These are phyloP conservation scores for Natrix natrix DNA, from an alignment of 2,797 vertebrate species.

Conservation along the genomic window DNA sequence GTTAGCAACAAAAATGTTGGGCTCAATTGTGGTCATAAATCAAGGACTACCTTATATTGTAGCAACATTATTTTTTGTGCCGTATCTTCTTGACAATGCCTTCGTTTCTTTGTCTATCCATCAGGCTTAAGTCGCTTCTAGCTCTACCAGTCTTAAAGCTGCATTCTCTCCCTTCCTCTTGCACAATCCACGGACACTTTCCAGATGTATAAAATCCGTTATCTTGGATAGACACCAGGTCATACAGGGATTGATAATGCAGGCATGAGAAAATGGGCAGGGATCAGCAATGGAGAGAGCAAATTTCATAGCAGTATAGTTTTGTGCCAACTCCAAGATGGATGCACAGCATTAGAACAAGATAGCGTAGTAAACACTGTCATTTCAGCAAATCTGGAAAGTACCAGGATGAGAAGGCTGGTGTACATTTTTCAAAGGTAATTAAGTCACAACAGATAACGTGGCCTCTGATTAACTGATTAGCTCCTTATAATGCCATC, in stretches of 20 bases:
- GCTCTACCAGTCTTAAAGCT: neutral
- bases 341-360: neutral
- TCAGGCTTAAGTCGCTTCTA: neutral
- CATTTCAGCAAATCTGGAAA: neutral
- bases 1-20: neutral
- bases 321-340: neutral
- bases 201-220: neutral
- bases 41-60: neutral
- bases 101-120: neutral
- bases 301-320: neutral
- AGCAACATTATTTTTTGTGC: neutral
- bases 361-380: neutral
- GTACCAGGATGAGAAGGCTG: neutral
- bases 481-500: slow-evolving; percentile 44
- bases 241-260: neutral
- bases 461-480: slow-evolving; percentile 43
- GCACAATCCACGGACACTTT: neutral
- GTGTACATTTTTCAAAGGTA: neutral
- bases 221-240: neutral
- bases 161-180: neutral
- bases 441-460: slow-evolving; percentile 20
- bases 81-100: neutral
- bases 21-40: neutral
- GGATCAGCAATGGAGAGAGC: neutral
- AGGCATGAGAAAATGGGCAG: neutral